Evolutionary conservation across 53 echinoderm and acorn worm species (phyloP).

Genomic region (Paracentrotus lividus): DNA sequence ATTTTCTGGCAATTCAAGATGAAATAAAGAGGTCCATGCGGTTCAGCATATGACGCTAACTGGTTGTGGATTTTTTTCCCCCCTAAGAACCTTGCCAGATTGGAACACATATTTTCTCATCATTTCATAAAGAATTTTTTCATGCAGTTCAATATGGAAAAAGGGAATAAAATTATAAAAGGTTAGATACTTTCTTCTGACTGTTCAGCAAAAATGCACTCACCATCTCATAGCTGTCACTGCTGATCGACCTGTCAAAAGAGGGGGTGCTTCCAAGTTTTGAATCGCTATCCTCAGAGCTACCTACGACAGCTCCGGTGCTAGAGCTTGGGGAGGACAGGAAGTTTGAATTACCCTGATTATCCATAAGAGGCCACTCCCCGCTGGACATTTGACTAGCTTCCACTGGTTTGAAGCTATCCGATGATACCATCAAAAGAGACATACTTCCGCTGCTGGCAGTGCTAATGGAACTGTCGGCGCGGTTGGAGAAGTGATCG

Average conservation of each 20-base stretch:
- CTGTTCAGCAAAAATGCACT: neutral
- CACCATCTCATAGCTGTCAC: slow-evolving; percentile 67
- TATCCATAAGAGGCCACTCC: slow-evolving; percentile 56
- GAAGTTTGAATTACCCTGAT: slow-evolving; percentile 48
- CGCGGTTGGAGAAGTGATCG: slow-evolving; percentile 78
- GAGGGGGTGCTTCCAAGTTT: slow-evolving; percentile 71
- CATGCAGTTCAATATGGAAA: too few species aligned
- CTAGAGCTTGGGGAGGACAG: slow-evolving; percentile 62
- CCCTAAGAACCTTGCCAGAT: too few species aligned
- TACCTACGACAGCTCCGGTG: slow-evolving; percentile 51
- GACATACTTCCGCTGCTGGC: slow-evolving; percentile 78
- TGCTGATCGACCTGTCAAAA: slow-evolving; percentile 73
- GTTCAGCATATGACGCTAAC: too few species aligned
- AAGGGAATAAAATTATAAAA: neutral
- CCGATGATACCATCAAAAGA: slow-evolving; percentile 71
- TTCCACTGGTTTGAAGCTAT: slow-evolving; percentile 73
- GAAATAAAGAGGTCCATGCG: too few species aligned
- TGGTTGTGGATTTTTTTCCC: too few species aligned
- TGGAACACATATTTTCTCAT: too few species aligned
- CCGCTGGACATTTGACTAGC: slow-evolving; percentile 67
- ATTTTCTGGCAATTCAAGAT: too few species aligned
- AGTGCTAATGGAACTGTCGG: slow-evolving; percentile 78
- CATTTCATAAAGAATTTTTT: too few species aligned
- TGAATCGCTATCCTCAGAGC: slow-evolving; percentile 69
- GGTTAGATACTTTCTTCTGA: neutral